phyloP scores from a whole-genome alignment of 2,113 vertebrate species.

The Chamaetylas fuelleborni region DNA sequence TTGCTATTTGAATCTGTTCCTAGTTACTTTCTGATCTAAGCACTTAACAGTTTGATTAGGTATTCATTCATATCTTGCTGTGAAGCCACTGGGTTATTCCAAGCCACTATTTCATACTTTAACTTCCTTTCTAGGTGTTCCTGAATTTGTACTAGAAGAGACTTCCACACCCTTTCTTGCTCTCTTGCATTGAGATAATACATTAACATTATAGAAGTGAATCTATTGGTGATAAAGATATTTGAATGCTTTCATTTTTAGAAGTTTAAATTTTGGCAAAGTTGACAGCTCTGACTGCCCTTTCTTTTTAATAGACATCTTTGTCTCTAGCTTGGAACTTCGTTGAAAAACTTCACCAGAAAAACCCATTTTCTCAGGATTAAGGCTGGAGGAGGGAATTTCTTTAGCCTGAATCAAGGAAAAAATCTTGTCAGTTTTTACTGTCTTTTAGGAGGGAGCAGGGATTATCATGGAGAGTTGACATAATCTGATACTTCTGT shows the following conservation, averaged over 20 bases:
- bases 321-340: not conserved
- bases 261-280: not conserved
- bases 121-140: not conserved
- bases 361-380: not conserved
- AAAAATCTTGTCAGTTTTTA: not conserved
- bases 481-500: not conserved
- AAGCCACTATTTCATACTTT: not conserved
- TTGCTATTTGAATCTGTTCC: not conserved
- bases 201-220: not conserved
- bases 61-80: not conserved
- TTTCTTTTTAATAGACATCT: not conserved
- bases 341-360: not conserved
- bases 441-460: fast-evolving
- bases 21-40: not conserved
- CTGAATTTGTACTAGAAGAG: not conserved
- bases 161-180: not conserved
- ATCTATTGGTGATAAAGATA: not conserved
- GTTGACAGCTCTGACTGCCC: not conserved
- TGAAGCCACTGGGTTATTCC: not conserved
- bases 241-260: not conserved
- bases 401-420: not conserved
- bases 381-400: not conserved
- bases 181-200: not conserved
- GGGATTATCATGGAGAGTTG: not conserved
- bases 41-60: not conserved